Percentiles rank a stretch among this genome's conserved stretches.
Evolutionary conservation across 2,888 invertebrate genomes (phyloP).

Genomic region (Thymelicus acteon): DNA sequence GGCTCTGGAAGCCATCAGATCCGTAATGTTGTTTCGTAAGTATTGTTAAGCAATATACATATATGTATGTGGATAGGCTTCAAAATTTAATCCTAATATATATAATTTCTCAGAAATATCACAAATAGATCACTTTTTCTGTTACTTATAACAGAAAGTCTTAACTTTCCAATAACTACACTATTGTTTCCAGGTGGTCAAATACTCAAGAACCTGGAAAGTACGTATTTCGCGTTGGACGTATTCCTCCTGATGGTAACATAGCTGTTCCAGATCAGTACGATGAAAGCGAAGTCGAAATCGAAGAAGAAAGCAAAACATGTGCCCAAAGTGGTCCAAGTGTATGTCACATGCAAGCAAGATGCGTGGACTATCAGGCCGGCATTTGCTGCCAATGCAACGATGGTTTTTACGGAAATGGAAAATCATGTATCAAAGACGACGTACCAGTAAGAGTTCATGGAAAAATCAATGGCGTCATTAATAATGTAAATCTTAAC

Average conservation of each 20-base stretch:
- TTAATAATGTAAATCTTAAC: conserved; percentile 91
- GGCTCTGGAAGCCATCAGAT: conserved; percentile 97
- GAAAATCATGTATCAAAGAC: conserved; percentile 93
- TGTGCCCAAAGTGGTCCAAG: conserved; percentile 88
- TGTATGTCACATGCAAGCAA: conserved; percentile 92
- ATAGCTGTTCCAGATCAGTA: conserved; percentile 88
- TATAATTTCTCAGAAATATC: no score
- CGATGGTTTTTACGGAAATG: conserved; percentile 96
- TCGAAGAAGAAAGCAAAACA: conserved; percentile 77
- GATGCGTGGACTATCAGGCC: conserved; percentile 91
- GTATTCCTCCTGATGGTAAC: conserved; percentile 85
- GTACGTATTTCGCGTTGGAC: conserved; percentile 95
- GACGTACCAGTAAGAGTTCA: conserved; percentile 94
- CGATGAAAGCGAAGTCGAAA: conserved; percentile 70
- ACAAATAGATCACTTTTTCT: no score
- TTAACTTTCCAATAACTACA: neutral
- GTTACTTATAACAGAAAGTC: no score
- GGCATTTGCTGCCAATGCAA: conserved; percentile 97
- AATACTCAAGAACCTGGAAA: conserved; percentile 94
- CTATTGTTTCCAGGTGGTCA: conserved; percentile 88
- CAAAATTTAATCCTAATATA: neutral
- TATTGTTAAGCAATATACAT: conserved; percentile 39
- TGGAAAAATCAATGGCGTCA: conserved; percentile 92
- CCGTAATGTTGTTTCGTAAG: conserved; percentile 90
- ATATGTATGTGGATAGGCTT: no score